Evolutionary conservation across 2,797 vertebrate species (phyloP), one percentile per base, ranked within the genome.

Genomic region (Phrynocephalus guinanensis): DNA sequence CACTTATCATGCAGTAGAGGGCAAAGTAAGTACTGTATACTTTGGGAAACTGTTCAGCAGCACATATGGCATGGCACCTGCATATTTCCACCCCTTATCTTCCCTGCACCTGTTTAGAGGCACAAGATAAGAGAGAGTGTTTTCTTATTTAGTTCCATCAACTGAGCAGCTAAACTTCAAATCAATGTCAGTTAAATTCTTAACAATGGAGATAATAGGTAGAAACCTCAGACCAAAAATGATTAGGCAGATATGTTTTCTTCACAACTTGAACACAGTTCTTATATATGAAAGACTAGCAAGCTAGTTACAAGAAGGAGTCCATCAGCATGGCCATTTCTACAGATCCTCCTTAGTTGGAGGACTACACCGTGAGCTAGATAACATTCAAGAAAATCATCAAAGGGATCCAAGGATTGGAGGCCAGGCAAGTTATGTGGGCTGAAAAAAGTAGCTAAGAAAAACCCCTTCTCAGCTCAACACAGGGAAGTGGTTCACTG

Each of bases 1-100:
- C 56, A 28, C 9, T 81, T 33, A 81, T 73, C 73, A 81, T 73
- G 38, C 78, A 66, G 48, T 10, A 77, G 78, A 86, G 52, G 79
- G 52, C 52, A 28, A 81, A 73, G 9, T 81, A 86, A 86, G 33
- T 13, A 70, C 66, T 38, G 38, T 38, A 38, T 38, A 63, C 28
- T 50, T 81, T 30, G 60, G 24, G 10, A 38, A 72, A 86, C 30
- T 86, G 68, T 56, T 79, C 50, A 52, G 33, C 28, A 28, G 56
- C 38, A 79, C 44, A 50, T 30, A 60, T 11, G 24, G n/a, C 24
- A 63, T 11, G 63, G 16, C 22, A 72, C 10, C 38, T 85, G 56
- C 3, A 80, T 30, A 11, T 52, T 85, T 7, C 7, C 38, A 38
- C 60, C 33, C 16, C 6, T n/a, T 28, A 22, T 3, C 30, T 20